These are phyloP conservation scores for Plusia festucae DNA, from an alignment of 2,888 invertebrate species.

Conservation along the genomic window DNA sequence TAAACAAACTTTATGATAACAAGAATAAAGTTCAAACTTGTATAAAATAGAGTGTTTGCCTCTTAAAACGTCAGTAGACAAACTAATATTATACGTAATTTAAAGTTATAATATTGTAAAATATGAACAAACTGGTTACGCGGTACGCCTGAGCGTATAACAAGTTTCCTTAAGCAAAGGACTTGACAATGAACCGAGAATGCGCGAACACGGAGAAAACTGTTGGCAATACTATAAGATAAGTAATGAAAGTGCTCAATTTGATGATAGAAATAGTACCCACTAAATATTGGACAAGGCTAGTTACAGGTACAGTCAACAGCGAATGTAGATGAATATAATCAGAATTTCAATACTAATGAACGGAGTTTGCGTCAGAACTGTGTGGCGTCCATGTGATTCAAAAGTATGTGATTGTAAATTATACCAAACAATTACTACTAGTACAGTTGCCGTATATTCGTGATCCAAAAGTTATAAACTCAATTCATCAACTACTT, in stretches of 20 bases:
- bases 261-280: not conserved
- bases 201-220: slow-evolving; percentile 5
- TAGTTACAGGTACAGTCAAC: slow-evolving; percentile 10
- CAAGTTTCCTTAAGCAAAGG: slow-evolving; percentile 8
- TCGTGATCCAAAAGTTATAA: too few species aligned
- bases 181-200: slow-evolving; percentile 7
- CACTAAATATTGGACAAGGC: slow-evolving; percentile 31
- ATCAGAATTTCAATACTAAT: too few species aligned
- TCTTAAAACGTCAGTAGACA: slow-evolving; percentile 4
- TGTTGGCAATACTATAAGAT: not conserved
- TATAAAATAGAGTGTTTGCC: not conserved
- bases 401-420: too few species aligned
- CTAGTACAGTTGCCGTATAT: too few species aligned
- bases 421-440: too few species aligned
- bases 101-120: slow-evolving; percentile 2
- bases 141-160: slow-evolving; percentile 8
- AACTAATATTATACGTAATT: not conserved
- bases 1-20: not conserved
- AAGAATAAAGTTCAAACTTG: not conserved
- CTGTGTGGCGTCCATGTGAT: too few species aligned
- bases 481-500: too few species aligned
- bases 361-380: too few species aligned
- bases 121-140: slow-evolving; percentile 3
- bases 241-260: not conserved
- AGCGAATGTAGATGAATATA: too few species aligned